Base-by-base conservation (phyloP, 2,888 invertebrate species). In the Phortica magna region DNA sequence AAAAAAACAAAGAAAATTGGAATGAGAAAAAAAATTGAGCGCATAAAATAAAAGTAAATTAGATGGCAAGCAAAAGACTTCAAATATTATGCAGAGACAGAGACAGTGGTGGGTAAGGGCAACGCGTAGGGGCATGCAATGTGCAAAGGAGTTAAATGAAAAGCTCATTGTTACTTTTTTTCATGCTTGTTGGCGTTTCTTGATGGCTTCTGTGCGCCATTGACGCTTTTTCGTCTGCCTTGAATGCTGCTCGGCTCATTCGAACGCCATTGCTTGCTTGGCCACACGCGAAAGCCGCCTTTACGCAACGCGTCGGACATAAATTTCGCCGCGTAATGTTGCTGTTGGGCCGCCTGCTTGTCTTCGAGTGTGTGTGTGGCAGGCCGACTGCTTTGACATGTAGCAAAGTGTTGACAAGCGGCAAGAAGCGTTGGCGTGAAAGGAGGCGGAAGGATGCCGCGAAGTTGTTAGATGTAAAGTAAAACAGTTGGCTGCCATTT, bases 1-100 rank as follows among this genome's bases (percentile, higher is more conserved):
- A 67, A 73, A 67, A 22, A 73, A 41, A 19, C 19, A 43, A 70
- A 67, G n/a, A 14, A 43, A 68, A 68, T 7, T 7, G 43, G 17
- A 64, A 22, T 9, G 43, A 42, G 42, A 7, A 42, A 67, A 17
- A 68, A 61, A 61, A 61, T 17, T 61, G 71, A 74, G 61, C 74
- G 59, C 74, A 81, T 77, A 74, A 81, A 78, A 81, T 81, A 81
- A 77, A 81, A 81, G 79, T 79, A 81, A 79, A 81, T 79, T 81
- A 81, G 79, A 73, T 73, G 59, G 59, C 68, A 48, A 59, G 59
- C 31, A 73, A 59, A 55, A 6, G n/a, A 19, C 19, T 48, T 48
- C 48, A 48, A 48, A 9, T 48, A 14, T 12, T 48, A 14, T 17
- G 61, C 61, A 61, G 17, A 19, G 10, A 22, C 22, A n/a, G 19